Evolutionary conservation across 1,140 invertebrate species (phyloP).

Genomic region (Papilio aristodemus): DNA sequence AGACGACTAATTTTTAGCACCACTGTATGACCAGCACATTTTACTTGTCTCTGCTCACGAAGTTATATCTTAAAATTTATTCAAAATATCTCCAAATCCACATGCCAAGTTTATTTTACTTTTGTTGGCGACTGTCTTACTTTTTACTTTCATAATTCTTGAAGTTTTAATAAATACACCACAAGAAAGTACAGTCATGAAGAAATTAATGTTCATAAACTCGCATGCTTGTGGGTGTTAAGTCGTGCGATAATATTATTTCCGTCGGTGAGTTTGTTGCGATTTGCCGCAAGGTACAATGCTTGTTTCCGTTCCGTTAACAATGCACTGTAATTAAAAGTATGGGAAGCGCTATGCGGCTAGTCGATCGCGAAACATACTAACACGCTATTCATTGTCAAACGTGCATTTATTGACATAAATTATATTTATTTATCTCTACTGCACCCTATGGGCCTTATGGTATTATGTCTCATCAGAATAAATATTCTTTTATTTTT

Average conservation of each 20-base stretch:
- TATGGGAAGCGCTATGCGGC: constrained; percentile 22
- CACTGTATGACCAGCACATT: too few species aligned
- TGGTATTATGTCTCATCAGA: neutral
- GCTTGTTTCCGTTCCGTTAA: constrained; percentile 27
- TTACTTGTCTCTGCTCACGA: too few species aligned
- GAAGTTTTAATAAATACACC: neutral
- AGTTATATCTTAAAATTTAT: too few species aligned
- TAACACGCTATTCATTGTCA: constrained; percentile 9
- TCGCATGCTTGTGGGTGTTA: neutral
- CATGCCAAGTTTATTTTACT: too few species aligned
- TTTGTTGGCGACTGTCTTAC: too few species aligned
- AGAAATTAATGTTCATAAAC: neutral
- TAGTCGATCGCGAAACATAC: constrained; percentile 12
- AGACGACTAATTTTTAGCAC: too few species aligned
- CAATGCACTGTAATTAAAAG: constrained; percentile 27
- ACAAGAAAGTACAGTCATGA: neutral
- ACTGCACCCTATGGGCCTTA: neutral
- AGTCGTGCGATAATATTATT: constrained; percentile 19
- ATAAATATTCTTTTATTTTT: neutral
- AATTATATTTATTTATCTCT: constrained; percentile 12
- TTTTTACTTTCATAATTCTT: neutral
- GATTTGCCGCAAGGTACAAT: constrained; percentile 26
- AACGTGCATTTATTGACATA: neutral
- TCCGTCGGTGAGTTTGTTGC: constrained; percentile 19
- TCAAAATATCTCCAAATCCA: too few species aligned